Evolutionary conservation across 2,113 vertebrate species (phyloP).

Genomic region (Ploceus nigricollis): DNA sequence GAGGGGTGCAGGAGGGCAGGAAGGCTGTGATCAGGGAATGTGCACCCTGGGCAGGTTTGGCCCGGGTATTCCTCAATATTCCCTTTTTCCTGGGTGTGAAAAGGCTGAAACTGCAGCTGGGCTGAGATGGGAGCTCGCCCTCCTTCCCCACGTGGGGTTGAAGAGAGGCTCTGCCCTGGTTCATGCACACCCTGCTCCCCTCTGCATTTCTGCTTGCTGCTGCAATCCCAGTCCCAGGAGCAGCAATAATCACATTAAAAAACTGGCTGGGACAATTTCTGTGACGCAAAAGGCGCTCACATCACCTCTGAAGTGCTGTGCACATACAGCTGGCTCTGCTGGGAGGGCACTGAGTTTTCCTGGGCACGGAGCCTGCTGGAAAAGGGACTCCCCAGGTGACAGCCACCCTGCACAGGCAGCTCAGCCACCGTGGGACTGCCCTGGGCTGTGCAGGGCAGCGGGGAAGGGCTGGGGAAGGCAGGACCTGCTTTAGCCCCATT

Average conservation of each 20-base stretch:
- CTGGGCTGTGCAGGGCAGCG: accelerated
- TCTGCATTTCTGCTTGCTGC: not conserved
- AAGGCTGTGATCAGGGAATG: not conserved
- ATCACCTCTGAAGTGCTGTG: not conserved
- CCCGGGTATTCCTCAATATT: accelerated
- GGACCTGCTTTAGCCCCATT: accelerated
- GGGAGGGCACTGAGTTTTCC: not conserved
- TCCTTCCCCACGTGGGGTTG: accelerated
- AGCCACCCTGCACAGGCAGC: not conserved
- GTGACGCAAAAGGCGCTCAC: accelerated
- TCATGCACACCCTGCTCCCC: not conserved
- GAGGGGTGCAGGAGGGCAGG: not conserved
- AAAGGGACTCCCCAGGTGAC: accelerated
- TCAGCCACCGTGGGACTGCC: not conserved
- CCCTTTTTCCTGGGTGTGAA: not conserved
- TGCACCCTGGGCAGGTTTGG: not conserved
- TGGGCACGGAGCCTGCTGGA: not conserved
- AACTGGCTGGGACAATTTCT: not conserved
- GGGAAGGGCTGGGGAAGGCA: not conserved
- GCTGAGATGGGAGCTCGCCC: not conserved
- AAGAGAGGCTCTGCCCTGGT: not conserved
- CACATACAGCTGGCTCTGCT: not conserved
- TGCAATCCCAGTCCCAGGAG: not conserved
- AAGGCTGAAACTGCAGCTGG: not conserved
- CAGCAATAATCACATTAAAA: not conserved